Percentiles rank a stretch among this genome's conserved stretches.
Conservation (phyloP, 2,113 vertebrate genomes). For the Trogon melanurus region DNA sequence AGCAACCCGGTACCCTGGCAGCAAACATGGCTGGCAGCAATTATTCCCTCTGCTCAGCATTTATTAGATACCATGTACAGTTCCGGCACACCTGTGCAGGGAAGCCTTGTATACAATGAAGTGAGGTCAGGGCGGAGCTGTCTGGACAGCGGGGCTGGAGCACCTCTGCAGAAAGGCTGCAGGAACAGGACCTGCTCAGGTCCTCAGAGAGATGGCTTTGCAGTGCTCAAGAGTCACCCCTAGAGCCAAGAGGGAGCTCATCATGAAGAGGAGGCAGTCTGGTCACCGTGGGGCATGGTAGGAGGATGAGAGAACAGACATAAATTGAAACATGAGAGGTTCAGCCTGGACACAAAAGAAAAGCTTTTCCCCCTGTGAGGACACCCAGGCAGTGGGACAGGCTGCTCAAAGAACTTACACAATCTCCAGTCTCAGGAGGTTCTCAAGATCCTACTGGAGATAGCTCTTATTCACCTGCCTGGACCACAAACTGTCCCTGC, state of each 20-base stretch:
- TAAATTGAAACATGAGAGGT: not conserved
- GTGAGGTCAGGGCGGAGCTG: not conserved
- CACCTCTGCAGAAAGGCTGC: not conserved
- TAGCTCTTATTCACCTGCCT: not conserved
- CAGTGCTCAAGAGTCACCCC: not conserved
- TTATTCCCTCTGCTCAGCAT: not conserved
- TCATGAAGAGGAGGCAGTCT: not conserved
- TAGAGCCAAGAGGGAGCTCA: not conserved
- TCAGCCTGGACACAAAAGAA: not conserved
- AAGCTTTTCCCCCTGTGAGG: not conserved
- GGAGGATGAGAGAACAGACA: not conserved
- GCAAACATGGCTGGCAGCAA: not conserved
- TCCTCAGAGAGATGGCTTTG: not conserved
- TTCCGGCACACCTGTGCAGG: not conserved
- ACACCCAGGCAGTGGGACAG: not conserved
- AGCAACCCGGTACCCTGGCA: not conserved
- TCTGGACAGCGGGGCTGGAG: not conserved
- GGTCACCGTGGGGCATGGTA: fast-evolving
- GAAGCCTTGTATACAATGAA: not conserved
- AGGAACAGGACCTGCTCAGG: not conserved
- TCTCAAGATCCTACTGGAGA: not conserved
- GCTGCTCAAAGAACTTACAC: not conserved
- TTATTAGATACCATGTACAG: too few relatives aligned
- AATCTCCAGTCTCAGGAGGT: not conserved
- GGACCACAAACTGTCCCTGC: not conserved